Evolutionary conservation across 2,797 vertebrate species (phyloP).

Genomic region (Myotis vivesi): DNA sequence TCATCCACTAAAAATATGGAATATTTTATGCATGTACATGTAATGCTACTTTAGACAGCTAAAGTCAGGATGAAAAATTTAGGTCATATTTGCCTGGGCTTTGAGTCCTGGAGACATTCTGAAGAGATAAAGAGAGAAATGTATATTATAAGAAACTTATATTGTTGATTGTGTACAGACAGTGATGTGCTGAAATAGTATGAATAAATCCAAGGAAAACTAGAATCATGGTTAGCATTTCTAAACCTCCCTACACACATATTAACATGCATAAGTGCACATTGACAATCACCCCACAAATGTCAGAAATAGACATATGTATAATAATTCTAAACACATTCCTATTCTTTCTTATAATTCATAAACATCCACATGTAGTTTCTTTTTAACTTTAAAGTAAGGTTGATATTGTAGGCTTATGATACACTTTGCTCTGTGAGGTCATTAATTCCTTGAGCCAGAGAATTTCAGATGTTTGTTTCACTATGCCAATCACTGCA

Average conservation of each 20-base stretch:
- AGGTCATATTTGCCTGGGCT: not conserved
- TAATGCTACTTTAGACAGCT: not conserved
- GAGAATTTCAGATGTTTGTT: not conserved
- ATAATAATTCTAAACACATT: not conserved
- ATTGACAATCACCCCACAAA: not conserved
- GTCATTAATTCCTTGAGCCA: not conserved
- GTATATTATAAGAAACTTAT: not conserved
- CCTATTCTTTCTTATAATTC: not conserved
- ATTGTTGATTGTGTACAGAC: not conserved
- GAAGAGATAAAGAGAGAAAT: not conserved
- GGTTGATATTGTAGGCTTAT: not conserved
- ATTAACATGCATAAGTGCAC: not conserved
- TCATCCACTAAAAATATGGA: not conserved
- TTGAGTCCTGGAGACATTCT: not conserved
- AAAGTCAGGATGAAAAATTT: not conserved
- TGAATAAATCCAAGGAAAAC: not conserved
- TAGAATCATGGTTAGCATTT: not conserved
- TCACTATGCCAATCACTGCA: not conserved
- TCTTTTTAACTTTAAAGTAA: not conserved
- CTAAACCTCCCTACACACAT: not conserved
- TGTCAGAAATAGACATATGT: not conserved
- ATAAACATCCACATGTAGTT: not conserved
- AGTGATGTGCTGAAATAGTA: not conserved
- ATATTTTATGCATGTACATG: not conserved
- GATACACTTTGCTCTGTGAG: not conserved